Base-by-base conservation (phyloP, 2,888 invertebrate genomes). In the Leistus spinibarbis region DNA sequence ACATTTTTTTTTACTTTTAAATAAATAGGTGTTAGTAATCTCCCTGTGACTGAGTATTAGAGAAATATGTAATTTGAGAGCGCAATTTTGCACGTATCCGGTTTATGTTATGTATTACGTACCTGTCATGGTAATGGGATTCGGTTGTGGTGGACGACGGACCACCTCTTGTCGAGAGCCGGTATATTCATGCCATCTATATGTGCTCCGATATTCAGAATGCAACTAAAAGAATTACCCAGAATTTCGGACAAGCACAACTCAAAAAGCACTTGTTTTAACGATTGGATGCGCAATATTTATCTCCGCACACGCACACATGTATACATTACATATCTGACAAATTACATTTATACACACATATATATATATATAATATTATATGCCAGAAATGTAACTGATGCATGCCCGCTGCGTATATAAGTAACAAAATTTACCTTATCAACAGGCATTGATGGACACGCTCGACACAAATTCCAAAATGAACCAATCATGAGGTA, bases 401-500 rank as follows among this genome's bases (percentile, higher is more conserved):
- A n/a, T n/a, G n/a, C n/a, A n/a, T n/a, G n/a, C n/a, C n/a, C n/a
- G n/a, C n/a, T n/a, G n/a, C n/a, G 13, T 40, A 3, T 5, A 7
- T 40, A 40, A 4, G 13, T 40, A 13, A 5, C 17, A 22, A 75
- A 62, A 77, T 88, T 90, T 89, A 96, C 96, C 95, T 96, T 96
- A 90, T 96, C 96, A 86, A 95, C 94, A 87, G 96, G 95, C 95
- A 96, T 95, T 88, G 95, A 95, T 87, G 96, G 96, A 90, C 96
- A 96, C 90, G 96, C 95, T 88, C 96, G 93, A 90, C 96, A 96
- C 90, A 96, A 90, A 90, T 96, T 96, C 95, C 96, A 96, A 90
- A 96, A 96, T 90, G 96, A 95, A 89, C 96, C 96, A 91, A 96
- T 96, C 96, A 96, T 96, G 89, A 89, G 90, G 89, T 84, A 83